Evolutionary conservation across 2,888 invertebrate species (phyloP).

Genomic region (Hoplodrina ambigua): DNA sequence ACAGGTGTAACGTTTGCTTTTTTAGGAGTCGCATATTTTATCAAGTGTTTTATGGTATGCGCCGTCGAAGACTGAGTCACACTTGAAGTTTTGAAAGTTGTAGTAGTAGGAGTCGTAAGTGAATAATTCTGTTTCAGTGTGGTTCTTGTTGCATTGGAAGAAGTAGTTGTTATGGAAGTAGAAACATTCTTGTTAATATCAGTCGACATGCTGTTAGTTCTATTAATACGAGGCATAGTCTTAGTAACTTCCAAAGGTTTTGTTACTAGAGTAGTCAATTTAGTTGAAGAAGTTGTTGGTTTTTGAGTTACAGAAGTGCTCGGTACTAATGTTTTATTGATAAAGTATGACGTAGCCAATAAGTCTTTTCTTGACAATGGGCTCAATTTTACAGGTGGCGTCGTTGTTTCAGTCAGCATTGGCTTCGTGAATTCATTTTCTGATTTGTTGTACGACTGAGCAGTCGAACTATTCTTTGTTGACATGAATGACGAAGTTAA

Average conservation of each 20-base stretch:
- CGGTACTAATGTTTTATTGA: slow-evolving; percentile 45
- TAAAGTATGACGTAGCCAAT: slow-evolving; percentile 35
- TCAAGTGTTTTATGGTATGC: slow-evolving; percentile 61
- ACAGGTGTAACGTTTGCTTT: slow-evolving; percentile 55
- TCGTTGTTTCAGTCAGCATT: slow-evolving; percentile 71
- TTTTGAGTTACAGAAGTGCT: slow-evolving; percentile 59
- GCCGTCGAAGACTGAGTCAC: slow-evolving; percentile 51
- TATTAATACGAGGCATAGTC: slow-evolving; percentile 68
- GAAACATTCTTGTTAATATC: slow-evolving; percentile 76
- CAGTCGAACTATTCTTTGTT: slow-evolving; percentile 69
- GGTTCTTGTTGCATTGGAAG: slow-evolving; percentile 68
- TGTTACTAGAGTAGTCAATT: slow-evolving; percentile 57
- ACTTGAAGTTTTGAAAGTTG: slow-evolving; percentile 45
- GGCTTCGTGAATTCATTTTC: slow-evolving; percentile 77
- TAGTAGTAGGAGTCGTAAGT: slow-evolving; percentile 56
- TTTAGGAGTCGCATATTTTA: slow-evolving; percentile 55
- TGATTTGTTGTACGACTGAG: slow-evolving; percentile 68
- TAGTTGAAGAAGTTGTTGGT: slow-evolving; percentile 50
- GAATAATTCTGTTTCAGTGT: slow-evolving; percentile 53
- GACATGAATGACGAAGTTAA: slow-evolving; percentile 77
- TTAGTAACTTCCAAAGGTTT: slow-evolving; percentile 57
- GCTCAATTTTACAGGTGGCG: slow-evolving; percentile 64
- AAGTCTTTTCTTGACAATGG: slow-evolving; percentile 50
- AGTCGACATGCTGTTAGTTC: slow-evolving; percentile 87
- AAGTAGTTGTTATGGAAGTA: slow-evolving; percentile 77